Evolutionary conservation across 2,113 vertebrate species (phyloP), one percentile per base, ranked within the genome.

Genomic region (Corythoichthys intestinalis): DNA sequence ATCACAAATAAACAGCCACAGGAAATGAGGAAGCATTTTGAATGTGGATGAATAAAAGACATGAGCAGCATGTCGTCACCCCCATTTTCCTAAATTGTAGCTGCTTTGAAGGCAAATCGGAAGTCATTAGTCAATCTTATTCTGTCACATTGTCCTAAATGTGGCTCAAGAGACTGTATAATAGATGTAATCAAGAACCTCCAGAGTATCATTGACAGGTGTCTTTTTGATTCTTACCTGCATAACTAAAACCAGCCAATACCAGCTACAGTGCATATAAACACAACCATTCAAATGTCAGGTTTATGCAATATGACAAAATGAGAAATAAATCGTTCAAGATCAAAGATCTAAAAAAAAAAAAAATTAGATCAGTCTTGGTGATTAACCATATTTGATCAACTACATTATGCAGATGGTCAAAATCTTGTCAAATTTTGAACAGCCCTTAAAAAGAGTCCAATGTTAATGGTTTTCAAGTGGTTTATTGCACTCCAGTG

Each of bases 11-110:
- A 15, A 63, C 39, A 69, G 12, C 39, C 66, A 58, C 66, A 62
- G 39, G 65, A 68, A 47, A 47, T 49, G 12, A 75, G 46, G 14
- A 35, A 8, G n/a, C 34, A n/a, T 35, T 52, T 70, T 77, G 44
- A 37, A 68, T 39, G 52, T 14, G 46, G 66, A 39, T 65, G 53
- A 60, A 28, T 7, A 35, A 63, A 72, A 78, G 48, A 15, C 4
- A 58, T 34, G 60, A 46, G 54, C 10, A 20, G 9, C 15, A 41
- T 15, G 14, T 41, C 15, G 41, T 56, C 20, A 3, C 53, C 53
- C 53, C 11, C 56, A 58, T 4, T 12, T 12, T 56, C n/a, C 53
- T 28, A 8, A 9, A 8, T 37, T 12, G 28, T 6, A 4, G 34
- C 9, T 37, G 56, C 34, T 57, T 35, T 14, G 56, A 13, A 37